phyloP scores from a whole-genome alignment of 2,113 vertebrate genomes.

The Mustelus asterias region DNA sequence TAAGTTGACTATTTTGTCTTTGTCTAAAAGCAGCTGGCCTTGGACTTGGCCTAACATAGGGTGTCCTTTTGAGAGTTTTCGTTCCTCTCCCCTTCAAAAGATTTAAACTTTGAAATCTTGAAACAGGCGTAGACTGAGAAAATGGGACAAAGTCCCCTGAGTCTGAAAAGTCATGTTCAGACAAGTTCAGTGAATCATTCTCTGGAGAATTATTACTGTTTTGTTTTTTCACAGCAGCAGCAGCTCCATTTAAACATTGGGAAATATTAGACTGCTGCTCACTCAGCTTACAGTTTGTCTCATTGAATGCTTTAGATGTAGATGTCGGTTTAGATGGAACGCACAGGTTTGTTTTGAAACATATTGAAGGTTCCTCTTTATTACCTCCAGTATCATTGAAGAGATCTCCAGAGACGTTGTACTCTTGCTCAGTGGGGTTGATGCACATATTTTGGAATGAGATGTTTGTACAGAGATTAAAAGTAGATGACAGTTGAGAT shows the following conservation, averaged over 20 bases:
- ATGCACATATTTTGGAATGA: neutral
- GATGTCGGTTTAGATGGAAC: neutral
- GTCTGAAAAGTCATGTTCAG: conserved; percentile 43
- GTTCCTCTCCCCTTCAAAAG: neutral
- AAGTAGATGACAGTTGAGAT: too few relatives aligned
- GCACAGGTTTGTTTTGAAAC: neutral
- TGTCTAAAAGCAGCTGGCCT: neutral
- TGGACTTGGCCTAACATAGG: neutral
- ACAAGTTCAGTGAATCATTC: neutral
- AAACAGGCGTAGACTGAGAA: conserved; percentile 68
- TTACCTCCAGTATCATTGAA: conserved; percentile 53
- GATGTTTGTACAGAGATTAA: neutral
- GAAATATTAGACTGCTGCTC: conserved; percentile 2
- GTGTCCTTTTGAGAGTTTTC: neutral
- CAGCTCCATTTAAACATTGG: neutral
- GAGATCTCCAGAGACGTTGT: conserved; percentile 68
- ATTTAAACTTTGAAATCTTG: conserved; percentile 42
- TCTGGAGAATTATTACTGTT: conserved; percentile 15
- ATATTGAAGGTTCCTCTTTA: conserved; percentile 40
- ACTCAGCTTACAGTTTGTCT: neutral
- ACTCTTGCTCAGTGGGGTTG: conserved; percentile 42
- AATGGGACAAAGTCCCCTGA: conserved; percentile 56
- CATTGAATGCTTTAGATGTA: neutral
- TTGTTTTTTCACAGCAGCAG: neutral
- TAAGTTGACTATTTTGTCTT: neutral